Evolutionary conservation across 2,113 vertebrate species (phyloP).

Genomic region (Caranx ignobilis): DNA sequence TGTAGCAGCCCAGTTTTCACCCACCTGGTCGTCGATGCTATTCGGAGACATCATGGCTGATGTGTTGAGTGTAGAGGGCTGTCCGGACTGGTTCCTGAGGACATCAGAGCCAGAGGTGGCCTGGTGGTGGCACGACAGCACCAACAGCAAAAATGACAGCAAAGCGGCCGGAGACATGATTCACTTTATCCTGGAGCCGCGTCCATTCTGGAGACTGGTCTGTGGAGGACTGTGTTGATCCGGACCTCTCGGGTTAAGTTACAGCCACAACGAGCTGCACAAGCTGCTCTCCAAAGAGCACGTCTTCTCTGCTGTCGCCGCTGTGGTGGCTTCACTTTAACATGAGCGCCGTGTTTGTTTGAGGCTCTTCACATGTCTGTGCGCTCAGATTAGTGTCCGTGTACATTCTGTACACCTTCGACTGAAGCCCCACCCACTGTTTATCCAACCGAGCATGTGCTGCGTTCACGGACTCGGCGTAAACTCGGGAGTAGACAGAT

Average conservation of each 20-base stretch:
- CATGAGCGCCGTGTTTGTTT: background rate
- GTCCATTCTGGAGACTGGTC: constrained; percentile 47
- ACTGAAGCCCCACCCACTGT: constrained; percentile 55
- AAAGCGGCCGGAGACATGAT: constrained; percentile 25
- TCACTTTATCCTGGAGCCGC: constrained; percentile 49
- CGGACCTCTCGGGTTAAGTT: background rate
- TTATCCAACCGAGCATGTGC: constrained; percentile 9
- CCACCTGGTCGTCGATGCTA: constrained; percentile 66
- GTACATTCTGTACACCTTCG: constrained; percentile 17
- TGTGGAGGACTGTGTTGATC: background rate
- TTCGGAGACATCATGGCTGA: constrained; percentile 25
- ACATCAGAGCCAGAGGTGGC: constrained; percentile 9
- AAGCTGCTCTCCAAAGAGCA: too few species aligned
- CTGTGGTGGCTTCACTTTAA: background rate
- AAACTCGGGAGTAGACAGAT: background rate
- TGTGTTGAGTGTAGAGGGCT: constrained; percentile 9
- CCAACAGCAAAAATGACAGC: constrained; percentile 28
- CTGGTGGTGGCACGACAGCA: background rate
- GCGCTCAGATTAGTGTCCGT: background rate
- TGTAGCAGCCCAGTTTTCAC: constrained; percentile 18
- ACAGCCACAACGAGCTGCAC: background rate
- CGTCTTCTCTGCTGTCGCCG: background rate
- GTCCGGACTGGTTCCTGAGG: background rate
- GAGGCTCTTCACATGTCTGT: fast-evolving
- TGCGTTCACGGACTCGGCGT: constrained; percentile 45